Base-by-base conservation (phyloP, 2,113 vertebrate genomes). In the Centrocercus urophasianus region DNA sequence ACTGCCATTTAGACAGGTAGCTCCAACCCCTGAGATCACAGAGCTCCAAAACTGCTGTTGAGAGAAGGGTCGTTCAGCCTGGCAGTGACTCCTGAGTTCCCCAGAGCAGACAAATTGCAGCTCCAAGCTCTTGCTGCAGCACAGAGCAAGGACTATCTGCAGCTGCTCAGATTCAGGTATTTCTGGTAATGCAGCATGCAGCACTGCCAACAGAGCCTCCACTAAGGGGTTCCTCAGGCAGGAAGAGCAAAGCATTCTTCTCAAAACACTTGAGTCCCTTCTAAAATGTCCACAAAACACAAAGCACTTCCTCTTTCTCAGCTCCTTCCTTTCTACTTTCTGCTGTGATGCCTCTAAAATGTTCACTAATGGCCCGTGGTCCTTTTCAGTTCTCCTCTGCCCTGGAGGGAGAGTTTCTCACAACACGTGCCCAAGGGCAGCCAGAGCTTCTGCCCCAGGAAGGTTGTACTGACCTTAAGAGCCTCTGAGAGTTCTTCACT, bases 391-490 rank as follows among this genome's bases (percentile, higher is more conserved):
- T 57, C 57, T 59, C 48, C 30, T 89, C 64, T 63, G 27, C 56
- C 45, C 60, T 76, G 70, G 69, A 85, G 27, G 75, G n/a, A 84
- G 74, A 78, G 70, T 64, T 91, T 69, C 56, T 70, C 50, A 28
- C 21, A 54, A 72, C 21, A 1, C 10, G 5, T 11, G 24, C 63
- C 45, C 0, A 0, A 77, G 79, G 71, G 38, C 50, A 77, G 24
- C 22, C 75, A 38, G 67, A 47, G 73, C 22, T 13, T 50, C 76
- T 56, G 67, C n/a, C 82, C 67, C 82, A 18, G 69, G 38, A 93
- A 77, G 86, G 77, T 94, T 95, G 92, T 93, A 97, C 96, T 96
- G 94, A 96, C 95, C 96, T 96, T 86, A 81, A 82, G 57, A 88
- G 42, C n/a, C 86, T 88, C 56, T 71, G 82, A 95, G 85, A 74